phyloP scores from a whole-genome alignment of 2,113 vertebrate species.

The Ardeotis arabs region DNA sequence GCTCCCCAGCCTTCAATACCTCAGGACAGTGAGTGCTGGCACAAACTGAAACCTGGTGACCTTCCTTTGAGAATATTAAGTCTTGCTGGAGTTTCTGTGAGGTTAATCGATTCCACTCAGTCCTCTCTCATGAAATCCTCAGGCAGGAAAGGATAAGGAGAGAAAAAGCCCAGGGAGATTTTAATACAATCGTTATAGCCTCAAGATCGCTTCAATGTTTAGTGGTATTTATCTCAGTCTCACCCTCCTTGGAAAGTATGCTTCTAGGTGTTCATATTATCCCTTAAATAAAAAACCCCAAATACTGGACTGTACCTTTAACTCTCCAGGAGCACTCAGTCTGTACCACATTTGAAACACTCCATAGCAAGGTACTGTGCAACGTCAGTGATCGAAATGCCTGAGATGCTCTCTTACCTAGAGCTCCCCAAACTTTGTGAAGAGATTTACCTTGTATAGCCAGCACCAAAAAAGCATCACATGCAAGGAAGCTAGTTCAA shows the following conservation, averaged over 20 bases:
- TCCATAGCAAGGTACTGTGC: background rate
- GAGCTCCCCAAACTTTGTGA: background rate
- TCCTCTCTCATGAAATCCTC: constrained; percentile 14
- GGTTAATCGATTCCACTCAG: constrained; percentile 64
- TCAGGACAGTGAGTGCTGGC: constrained; percentile 51
- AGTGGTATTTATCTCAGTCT: background rate
- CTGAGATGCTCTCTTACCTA: background rate
- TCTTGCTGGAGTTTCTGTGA: constrained; percentile 48
- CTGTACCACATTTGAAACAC: background rate
- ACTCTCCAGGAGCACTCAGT: background rate
- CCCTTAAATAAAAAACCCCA: background rate
- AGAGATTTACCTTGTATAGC: background rate
- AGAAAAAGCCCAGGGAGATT: constrained; percentile 37
- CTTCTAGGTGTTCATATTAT: background rate
- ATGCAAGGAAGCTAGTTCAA: background rate
- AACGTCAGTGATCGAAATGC: background rate
- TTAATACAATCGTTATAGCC: background rate
- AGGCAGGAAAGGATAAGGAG: constrained; percentile 16
- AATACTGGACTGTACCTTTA: background rate
- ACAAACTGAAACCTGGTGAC: constrained; percentile 52
- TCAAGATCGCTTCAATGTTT: background rate
- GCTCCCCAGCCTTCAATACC: constrained; percentile 54
- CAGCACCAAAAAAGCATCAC: background rate
- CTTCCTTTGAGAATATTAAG: constrained; percentile 63
- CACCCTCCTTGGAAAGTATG: background rate